Conservation (phyloP, 1,140 invertebrate genomes). For the Geopemphigus sp. region DNA sequence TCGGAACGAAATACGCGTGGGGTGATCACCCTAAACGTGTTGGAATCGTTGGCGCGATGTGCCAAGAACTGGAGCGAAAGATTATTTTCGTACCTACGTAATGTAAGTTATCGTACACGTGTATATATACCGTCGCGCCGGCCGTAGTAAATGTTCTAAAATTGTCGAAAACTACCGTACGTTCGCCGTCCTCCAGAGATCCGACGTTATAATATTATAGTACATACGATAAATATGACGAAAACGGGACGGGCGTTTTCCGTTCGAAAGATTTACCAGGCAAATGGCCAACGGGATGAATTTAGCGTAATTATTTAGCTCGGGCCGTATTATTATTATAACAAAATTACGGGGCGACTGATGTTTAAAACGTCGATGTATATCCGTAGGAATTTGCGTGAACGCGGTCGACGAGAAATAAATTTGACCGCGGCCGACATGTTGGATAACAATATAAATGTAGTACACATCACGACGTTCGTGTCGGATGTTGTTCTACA, state of each 20-base stretch:
- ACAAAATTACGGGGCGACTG: background rate
- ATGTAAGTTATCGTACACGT: too few relatives aligned
- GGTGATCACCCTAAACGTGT: too few relatives aligned
- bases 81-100: conserved; percentile 12
- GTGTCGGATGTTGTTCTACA: background rate
- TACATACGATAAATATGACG: too few relatives aligned
- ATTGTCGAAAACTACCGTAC: background rate
- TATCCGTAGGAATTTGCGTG: background rate
- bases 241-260: background rate
- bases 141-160: background rate
- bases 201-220: background rate
- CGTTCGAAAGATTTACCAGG: background rate
- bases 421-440: background rate
- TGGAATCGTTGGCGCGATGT: background rate
- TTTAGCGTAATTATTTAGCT: background rate
- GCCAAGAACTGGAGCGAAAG: conserved; percentile 24
- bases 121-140: too few relatives aligned
- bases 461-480: background rate
- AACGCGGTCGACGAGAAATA: background rate
- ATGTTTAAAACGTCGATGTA: conserved; percentile 1
- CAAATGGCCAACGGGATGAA: background rate
- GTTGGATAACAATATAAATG: background rate
- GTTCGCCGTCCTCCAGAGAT: background rate
- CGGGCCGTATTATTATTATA: background rate
- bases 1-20: background rate